Evolutionary conservation across 2,888 invertebrate species (phyloP).

Genomic region (Lasioglossum zephyrum): DNA sequence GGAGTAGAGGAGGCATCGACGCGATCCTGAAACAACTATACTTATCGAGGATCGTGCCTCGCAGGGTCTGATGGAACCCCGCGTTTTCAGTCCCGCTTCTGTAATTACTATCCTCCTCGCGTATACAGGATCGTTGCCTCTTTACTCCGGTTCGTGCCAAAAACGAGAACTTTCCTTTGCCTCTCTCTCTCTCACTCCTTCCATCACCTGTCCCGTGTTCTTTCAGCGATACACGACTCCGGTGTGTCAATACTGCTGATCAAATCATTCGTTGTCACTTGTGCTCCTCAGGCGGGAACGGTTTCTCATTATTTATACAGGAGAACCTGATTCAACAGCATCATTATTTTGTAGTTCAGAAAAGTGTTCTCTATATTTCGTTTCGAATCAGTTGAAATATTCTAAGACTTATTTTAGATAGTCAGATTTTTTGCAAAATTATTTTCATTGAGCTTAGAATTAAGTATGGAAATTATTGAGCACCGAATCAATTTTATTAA

Average conservation of each 20-base stretch:
- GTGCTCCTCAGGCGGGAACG: rapidly evolving
- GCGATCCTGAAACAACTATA: constrained; percentile 83
- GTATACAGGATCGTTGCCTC: constrained; percentile 64
- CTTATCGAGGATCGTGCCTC: constrained; percentile 84
- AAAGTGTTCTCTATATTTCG: too few species aligned
- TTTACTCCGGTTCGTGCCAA: constrained; percentile 66
- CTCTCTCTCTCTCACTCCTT: neutral
- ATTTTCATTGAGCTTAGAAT: too few species aligned
- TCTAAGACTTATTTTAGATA: too few species aligned
- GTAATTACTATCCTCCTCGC: constrained; percentile 83
- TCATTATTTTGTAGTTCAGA: too few species aligned
- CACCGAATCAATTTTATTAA: too few species aligned
- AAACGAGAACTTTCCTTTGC: constrained; percentile 52
- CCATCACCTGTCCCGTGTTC: constrained; percentile 11
- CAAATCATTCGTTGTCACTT: constrained; percentile 1
- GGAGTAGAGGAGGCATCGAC: constrained; percentile 81
- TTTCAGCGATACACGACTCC: neutral
- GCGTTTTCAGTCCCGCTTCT: constrained; percentile 81
- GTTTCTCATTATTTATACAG: too few species aligned
- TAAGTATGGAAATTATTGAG: too few species aligned
- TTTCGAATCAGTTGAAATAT: too few species aligned
- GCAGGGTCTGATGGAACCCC: constrained; percentile 79
- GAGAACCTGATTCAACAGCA: too few species aligned
- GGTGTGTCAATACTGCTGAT: neutral
- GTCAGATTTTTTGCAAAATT: too few species aligned